Evolutionary conservation across 2,797 vertebrate genomes (phyloP).

Genomic region (Anisognathus igniventris): DNA sequence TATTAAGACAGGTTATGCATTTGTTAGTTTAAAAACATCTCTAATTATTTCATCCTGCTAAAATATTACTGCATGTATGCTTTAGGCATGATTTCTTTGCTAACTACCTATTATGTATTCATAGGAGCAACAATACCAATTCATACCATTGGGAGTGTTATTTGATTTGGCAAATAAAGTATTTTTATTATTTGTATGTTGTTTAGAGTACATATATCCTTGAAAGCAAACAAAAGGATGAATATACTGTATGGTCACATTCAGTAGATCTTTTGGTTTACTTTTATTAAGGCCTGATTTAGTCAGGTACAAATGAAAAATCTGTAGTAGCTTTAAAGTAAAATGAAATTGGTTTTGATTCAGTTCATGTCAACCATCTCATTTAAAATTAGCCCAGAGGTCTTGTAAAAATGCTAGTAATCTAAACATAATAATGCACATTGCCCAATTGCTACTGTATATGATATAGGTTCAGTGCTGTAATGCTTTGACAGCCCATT

Average conservation of each 20-base stretch:
- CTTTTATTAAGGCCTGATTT: conserved; percentile 19
- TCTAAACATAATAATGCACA: conserved; percentile 82
- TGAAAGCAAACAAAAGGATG: conserved; percentile 27
- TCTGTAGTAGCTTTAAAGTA: conserved; percentile 59
- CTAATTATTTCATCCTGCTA: conserved; percentile 65
- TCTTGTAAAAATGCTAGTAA: conserved; percentile 80
- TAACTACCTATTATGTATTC: conserved; percentile 63
- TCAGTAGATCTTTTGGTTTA: conserved; percentile 49
- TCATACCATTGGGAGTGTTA: conserved; percentile 58
- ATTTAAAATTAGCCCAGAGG: conserved; percentile 87
- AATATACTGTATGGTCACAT: not conserved
- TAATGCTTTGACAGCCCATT: conserved; percentile 84
- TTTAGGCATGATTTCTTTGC: conserved; percentile 56
- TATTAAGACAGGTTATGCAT: conserved; percentile 66
- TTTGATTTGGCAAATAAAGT: conserved; percentile 66
- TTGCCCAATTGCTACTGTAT: conserved; percentile 86
- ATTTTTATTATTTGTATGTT: conserved; percentile 50
- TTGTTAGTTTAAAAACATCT: conserved; percentile 66
- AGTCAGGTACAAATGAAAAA: conserved; percentile 46
- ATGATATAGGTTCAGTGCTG: conserved; percentile 83
- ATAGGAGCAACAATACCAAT: conserved; percentile 53
- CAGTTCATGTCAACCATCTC: conserved; percentile 87
- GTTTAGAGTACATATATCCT: conserved; percentile 44
- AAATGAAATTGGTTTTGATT: conserved; percentile 76
- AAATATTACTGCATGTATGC: conserved; percentile 61